These are phyloP conservation scores for Meiosimyza decipiens DNA, from an alignment of 2,888 invertebrate species.

Conservation along the genomic window DNA sequence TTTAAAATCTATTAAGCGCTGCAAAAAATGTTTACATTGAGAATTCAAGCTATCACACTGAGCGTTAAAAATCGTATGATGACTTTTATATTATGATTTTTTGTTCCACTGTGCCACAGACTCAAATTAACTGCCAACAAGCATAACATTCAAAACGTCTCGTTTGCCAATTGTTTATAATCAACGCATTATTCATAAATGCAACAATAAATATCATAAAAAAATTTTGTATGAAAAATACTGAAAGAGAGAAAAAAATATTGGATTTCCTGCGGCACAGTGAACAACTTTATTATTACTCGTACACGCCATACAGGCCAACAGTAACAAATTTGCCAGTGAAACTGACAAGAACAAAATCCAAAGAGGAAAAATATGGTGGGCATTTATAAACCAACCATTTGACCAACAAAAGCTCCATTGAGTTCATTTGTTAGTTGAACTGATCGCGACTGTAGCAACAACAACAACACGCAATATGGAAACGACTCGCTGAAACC, in stretches of 20 bases:
- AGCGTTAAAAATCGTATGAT: too few relatives aligned
- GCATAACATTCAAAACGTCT: slow-evolving; percentile 52
- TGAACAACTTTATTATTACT: slow-evolving; percentile 63
- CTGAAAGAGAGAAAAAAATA: slow-evolving; percentile 23
- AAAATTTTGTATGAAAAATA: not conserved
- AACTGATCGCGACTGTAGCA: slow-evolving; percentile 24
- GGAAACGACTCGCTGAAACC: slow-evolving; percentile 7
- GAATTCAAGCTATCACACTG: too few relatives aligned
- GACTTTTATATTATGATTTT: not conserved
- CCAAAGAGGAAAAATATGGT: too few relatives aligned
- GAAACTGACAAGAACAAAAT: too few relatives aligned
- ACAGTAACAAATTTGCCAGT: too few relatives aligned
- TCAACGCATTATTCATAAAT: slow-evolving; percentile 56
- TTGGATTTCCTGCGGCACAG: slow-evolving; percentile 49
- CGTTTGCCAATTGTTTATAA: slow-evolving; percentile 59
- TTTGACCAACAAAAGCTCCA: too few relatives aligned
- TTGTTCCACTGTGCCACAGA: slow-evolving; percentile 36
- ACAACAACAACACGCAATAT: not conserved
- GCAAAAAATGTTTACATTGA: too few relatives aligned
- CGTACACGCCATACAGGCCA: not conserved
- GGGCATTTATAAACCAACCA: too few relatives aligned
- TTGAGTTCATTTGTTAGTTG: slow-evolving; percentile 23
- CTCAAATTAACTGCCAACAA: slow-evolving; percentile 38
- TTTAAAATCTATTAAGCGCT: too few relatives aligned
- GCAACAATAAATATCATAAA: not conserved